Percentiles rank a stretch among this genome's conserved stretches.
phyloP scores from a whole-genome alignment of 2,113 vertebrate species.

The Pleuronectes platessa region DNA sequence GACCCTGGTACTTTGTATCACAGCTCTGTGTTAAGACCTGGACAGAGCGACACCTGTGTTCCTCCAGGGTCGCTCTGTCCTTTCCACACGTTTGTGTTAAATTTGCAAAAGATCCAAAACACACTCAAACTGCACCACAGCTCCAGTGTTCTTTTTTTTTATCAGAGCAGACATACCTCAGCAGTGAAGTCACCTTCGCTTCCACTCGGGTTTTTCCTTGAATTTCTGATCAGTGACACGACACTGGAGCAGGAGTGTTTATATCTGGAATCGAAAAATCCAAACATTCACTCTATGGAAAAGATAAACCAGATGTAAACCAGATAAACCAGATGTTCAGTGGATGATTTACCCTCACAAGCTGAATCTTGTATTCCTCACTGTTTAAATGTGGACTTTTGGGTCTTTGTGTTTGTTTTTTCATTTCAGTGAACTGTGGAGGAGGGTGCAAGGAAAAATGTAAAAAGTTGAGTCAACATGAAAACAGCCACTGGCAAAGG shows the following conservation, averaged over 20 bases:
- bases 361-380: not conserved
- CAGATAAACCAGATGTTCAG: not conserved
- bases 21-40: not conserved
- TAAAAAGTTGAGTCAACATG: not conserved
- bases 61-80: not conserved
- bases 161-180: conserved; percentile 7
- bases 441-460: not conserved
- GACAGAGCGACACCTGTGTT: not conserved
- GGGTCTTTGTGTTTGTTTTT: not conserved
- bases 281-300: not conserved
- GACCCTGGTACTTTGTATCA: not conserved
- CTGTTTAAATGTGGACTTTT: not conserved
- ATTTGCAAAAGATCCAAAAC: not conserved
- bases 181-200: not conserved
- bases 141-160: not conserved
- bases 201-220: not conserved
- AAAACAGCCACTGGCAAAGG: not conserved
- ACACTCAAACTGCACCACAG: not conserved
- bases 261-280: not conserved
- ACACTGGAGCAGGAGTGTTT: not conserved
- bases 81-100: not conserved
- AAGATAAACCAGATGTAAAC: not conserved
- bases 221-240: not conserved
- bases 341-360: too few relatives aligned
- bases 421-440: not conserved